Evolutionary conservation across 1,140 invertebrate species (phyloP).

Genomic region (Zaprionus ghesquierei): DNA sequence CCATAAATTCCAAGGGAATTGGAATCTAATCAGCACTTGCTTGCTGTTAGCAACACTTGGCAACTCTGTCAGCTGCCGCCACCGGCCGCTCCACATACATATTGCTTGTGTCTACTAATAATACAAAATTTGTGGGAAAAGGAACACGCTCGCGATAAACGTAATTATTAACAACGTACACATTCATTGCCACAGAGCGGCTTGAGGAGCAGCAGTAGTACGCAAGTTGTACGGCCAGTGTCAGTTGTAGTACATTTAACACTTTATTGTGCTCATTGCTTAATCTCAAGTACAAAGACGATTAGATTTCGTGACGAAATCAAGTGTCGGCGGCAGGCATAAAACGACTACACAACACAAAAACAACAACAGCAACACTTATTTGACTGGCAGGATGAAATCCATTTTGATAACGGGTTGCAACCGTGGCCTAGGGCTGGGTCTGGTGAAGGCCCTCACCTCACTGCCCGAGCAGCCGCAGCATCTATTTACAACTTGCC

Average conservation of each 20-base stretch:
- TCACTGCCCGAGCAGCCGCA: constrained; percentile 84
- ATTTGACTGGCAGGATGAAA: constrained; percentile 84
- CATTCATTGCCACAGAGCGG: constrained; percentile 1
- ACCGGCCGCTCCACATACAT: constrained; percentile 12
- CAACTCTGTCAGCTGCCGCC: constrained; percentile 57
- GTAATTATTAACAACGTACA: constrained; percentile 36
- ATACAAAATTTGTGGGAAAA: constrained; percentile 16
- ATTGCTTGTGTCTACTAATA: constrained; percentile 1
- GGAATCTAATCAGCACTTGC: background rate
- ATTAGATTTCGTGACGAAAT: constrained; percentile 56
- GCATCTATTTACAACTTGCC: constrained; percentile 89
- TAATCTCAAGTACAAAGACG: constrained; percentile 54
- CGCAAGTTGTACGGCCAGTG: constrained; percentile 11
- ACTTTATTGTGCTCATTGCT: constrained; percentile 48
- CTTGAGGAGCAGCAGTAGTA: constrained; percentile 19
- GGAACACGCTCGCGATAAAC: constrained; percentile 41
- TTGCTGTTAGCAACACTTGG: constrained; percentile 6
- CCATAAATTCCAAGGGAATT: background rate
- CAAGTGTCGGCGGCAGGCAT: background rate
- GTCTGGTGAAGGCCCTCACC: constrained; percentile 88
- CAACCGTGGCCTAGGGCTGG: constrained; percentile 93
- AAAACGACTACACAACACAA: background rate
- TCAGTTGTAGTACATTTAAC: constrained; percentile 19
- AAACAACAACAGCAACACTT: background rate
- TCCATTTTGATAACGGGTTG: constrained; percentile 93